A percentile compares a stretch with the other conserved stretches of the same genome.
phyloP scores from a whole-genome alignment of 2,888 invertebrate species.

The Caenorhabditis macrosperma region DNA sequence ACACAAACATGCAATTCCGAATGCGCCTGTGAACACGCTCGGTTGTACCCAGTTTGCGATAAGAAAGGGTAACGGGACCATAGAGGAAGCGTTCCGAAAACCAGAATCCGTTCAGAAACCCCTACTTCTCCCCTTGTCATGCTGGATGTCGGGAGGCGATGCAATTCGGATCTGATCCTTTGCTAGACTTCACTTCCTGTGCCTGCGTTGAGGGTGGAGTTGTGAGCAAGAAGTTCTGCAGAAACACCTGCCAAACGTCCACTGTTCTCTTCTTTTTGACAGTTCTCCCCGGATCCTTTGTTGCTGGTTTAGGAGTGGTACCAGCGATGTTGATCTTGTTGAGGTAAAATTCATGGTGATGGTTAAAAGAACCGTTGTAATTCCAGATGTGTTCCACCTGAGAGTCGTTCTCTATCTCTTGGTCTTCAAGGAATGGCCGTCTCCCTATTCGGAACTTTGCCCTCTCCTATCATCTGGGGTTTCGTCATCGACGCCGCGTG shows the following conservation, averaged over 20 bases:
- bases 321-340: constrained; percentile 71
- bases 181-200: constrained; percentile 74
- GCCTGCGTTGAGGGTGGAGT: constrained; percentile 72
- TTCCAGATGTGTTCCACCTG: constrained; percentile 75
- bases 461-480: constrained; percentile 81
- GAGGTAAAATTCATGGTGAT: constrained; percentile 48
- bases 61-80: constrained; percentile 67
- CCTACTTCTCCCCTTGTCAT: constrained; percentile 81
- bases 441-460: constrained; percentile 78
- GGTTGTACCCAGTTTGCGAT: constrained; percentile 81
- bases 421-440: constrained; percentile 79
- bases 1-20: constrained; percentile 79
- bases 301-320: constrained; percentile 75
- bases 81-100: not conserved
- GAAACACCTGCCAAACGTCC: constrained; percentile 72
- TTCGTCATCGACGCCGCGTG: constrained; percentile 81
- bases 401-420: constrained; percentile 73
- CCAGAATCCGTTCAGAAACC: constrained; percentile 38
- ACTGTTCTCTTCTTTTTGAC: constrained; percentile 75
- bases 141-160: constrained; percentile 78
- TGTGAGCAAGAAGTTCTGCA: constrained; percentile 76
- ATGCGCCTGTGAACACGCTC: constrained; percentile 79
- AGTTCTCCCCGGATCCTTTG: constrained; percentile 76
- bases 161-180: constrained; percentile 23
- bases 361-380: not conserved